A percentile compares a stretch with the other conserved stretches of the same genome.
phyloP scores from a whole-genome alignment of 2,888 invertebrate genomes.

The Perizoma affinitatum region DNA sequence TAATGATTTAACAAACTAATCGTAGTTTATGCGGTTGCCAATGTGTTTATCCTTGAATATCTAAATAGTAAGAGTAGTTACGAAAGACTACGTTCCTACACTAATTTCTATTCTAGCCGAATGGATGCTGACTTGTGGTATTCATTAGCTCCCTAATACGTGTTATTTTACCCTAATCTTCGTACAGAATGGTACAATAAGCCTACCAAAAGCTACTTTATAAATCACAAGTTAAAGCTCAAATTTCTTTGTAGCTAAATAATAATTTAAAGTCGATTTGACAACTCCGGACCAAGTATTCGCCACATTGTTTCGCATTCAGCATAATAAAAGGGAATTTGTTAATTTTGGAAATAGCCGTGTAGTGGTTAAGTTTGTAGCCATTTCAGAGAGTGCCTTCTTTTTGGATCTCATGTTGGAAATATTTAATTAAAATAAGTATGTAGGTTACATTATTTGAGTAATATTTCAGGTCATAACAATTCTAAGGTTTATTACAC shows the following conservation, averaged over 20 bases:
- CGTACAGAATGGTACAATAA: conserved; percentile 50
- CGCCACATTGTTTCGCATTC: conserved; percentile 69
- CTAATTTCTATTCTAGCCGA: conserved; percentile 53
- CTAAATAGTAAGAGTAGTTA: background rate
- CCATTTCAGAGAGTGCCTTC: conserved; percentile 37
- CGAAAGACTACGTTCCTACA: conserved; percentile 11
- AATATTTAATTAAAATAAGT: conserved; percentile 20
- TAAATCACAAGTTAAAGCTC: conserved; percentile 32
- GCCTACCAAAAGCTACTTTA: conserved; percentile 46
- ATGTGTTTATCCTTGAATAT: too few species aligned
- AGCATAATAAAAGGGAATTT: conserved; percentile 64
- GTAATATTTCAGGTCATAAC: too few species aligned
- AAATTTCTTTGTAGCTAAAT: conserved; percentile 31
- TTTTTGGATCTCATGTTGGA: conserved; percentile 21
- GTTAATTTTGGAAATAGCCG: conserved; percentile 63
- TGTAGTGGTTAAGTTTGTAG: conserved; percentile 54
- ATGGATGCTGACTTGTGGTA: conserved; percentile 70
- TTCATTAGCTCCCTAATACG: conserved; percentile 78
- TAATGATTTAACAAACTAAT: too few species aligned
- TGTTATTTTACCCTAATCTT: conserved; percentile 78
- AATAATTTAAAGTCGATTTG: conserved; percentile 67
- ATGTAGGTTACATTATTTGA: background rate
- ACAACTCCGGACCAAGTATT: conserved; percentile 64
- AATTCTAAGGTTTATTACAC: too few species aligned
- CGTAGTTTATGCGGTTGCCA: too few species aligned